These are phyloP conservation scores for Maniola jurtina DNA, from an alignment of 1,140 invertebrate genomes.

Conservation along the genomic window DNA sequence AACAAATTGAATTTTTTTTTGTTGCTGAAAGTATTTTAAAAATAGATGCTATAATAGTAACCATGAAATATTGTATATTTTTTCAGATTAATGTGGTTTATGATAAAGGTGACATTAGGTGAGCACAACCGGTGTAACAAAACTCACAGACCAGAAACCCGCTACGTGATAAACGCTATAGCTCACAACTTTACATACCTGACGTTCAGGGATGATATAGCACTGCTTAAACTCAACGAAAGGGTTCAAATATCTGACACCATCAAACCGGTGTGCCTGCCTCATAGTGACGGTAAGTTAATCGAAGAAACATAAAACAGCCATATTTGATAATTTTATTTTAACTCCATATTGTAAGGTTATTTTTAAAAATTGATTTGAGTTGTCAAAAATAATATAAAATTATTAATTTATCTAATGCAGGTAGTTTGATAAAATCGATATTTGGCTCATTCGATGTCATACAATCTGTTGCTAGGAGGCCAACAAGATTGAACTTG, in stretches of 20 bases:
- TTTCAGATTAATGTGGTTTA: slow-evolving; percentile 91
- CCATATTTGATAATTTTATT: too few relatives aligned
- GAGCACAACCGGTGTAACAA: slow-evolving; percentile 90
- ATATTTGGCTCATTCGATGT: too few relatives aligned
- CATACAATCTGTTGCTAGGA: too few relatives aligned
- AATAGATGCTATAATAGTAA: background rate
- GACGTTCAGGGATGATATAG: slow-evolving; percentile 92
- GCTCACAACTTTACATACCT: slow-evolving; percentile 88
- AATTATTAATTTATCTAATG: too few relatives aligned
- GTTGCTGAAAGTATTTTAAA: too few relatives aligned
- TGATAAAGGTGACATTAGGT: slow-evolving; percentile 91
- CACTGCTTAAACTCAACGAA: slow-evolving; percentile 87
- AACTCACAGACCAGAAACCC: slow-evolving; percentile 83
- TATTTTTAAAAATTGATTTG: too few relatives aligned
- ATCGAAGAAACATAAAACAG: background rate
- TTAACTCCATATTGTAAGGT: too few relatives aligned
- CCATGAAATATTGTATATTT: background rate
- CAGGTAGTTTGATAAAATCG: too few relatives aligned
- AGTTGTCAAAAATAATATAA: too few relatives aligned
- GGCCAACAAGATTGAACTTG: too few relatives aligned
- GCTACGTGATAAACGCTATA: slow-evolving; percentile 85
- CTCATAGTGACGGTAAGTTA: slow-evolving; percentile 80
- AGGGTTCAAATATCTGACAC: slow-evolving; percentile 85
- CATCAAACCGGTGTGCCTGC: slow-evolving; percentile 89
- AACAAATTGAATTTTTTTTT: too few relatives aligned